Evolutionary conservation across 2,888 invertebrate genomes (phyloP), one percentile per base, ranked within the genome.

Genomic region (Bimastos eiseni): DNA sequence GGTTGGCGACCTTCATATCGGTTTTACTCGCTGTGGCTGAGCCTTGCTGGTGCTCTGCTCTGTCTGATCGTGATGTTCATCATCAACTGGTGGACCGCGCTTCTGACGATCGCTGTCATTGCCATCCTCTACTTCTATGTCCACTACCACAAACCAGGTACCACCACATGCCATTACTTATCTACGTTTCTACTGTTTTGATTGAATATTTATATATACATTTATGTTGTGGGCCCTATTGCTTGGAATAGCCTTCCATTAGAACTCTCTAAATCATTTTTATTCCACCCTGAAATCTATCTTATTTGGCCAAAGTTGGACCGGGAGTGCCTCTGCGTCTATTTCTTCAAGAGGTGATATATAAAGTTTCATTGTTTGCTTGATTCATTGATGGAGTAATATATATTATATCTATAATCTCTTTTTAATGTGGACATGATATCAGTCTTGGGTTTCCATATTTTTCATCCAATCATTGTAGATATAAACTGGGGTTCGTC

Each of bases 401-500:
- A 38, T 38, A 38, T 38, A 38, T 38, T 38, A 38, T 38, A 38
- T 38, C 5, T 38, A 38, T 41, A 41, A 49, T 49, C 3, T 49
- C 1, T 24, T 49, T 49, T 49, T 24, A 24, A 49, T 49, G 11
- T n/a, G 11, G n/a, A 70, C 30, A n/a, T 70, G 70, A n/a, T 70
- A 70, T 70, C 30, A 70, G n/a, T 70, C 70, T n/a, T 70, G 3
- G n/a, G 11, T 70, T 70, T 70, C n/a, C 70, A 15, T 70, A 21
- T 70, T 70, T n/a, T 70, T n/a, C 30, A 70, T 70, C 30, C 8
- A 70, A 70, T 70, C n/a, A 70, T 38, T 89, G 44, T 93, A 95
- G 96, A 98, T 94, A 98, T 98, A 4, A 99, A 99, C 95, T 99
- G 99, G 99, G 99, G 99, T 38, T 98, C 98, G 91, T 98, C 98